Base-by-base conservation (phyloP, 2,113 vertebrate species). In the Sula dactylatra region DNA sequence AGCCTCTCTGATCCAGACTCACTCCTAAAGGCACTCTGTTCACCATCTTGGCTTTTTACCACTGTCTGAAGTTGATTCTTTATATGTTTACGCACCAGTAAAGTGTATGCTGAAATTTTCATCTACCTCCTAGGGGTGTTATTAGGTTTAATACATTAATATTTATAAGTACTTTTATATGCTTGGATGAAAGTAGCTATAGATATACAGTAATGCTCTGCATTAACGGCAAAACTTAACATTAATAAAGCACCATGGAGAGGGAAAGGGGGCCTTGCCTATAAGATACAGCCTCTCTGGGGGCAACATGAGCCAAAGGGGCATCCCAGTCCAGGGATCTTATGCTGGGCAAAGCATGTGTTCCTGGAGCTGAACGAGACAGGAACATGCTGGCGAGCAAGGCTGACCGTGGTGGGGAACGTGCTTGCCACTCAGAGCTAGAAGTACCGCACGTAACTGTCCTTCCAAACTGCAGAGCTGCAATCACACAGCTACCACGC, bases 141-240 rank as follows among this genome's bases (percentile, higher is more conserved):
- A 78, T 86, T 83, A 94, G 40, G 58, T 88, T 96, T 85, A 92
- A 79, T 88, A 74, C 67, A 84, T 96, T 77, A 92, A 92, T 94
- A 94, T 96, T 91, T 82, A 59, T 90, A 81, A 74, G 64, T 31
- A 66, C 55, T 86, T 95, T 83, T 83, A 78, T 80, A 65, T 80
- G 93, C 84, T 87, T 77, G 72, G 69, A 64, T 91, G 90, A 84
- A 95, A 80, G 74, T 27, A 79, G 78, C 69, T 84, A 22, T 45
- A 95, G 93, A 71, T 65, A 72, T 1, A 49, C 50, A 92, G 74
- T 13, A 88, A 69, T 15, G 18, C 38, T 82, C 36, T 76, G 78
- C 86, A 88, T 77, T 94, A 84, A 94, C 45, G 45, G 66, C 64
- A 84, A 87, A 54, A 56, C 34, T 94, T 72, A 83, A 62, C 55